Evolutionary conservation across 1,140 invertebrate species (phyloP).

Genomic region (Euwallacea similis): DNA sequence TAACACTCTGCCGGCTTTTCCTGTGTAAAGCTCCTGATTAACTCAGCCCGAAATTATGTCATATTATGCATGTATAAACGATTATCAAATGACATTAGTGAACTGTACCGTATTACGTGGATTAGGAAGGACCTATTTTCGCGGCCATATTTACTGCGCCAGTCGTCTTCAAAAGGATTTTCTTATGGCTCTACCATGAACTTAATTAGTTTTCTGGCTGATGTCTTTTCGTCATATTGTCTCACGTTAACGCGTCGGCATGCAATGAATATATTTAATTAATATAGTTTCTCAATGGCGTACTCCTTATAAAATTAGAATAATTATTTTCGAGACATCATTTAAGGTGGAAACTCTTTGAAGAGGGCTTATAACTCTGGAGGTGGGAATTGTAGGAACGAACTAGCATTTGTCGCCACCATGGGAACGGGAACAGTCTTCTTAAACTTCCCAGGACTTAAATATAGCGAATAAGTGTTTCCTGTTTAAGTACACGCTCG

Average conservation of each 20-base stretch:
- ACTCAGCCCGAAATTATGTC: slow-evolving; percentile 28
- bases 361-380: background rate
- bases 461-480: slow-evolving; percentile 23
- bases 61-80: slow-evolving; percentile 36
- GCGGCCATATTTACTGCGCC: slow-evolving; percentile 16
- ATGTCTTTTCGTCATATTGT: slow-evolving; percentile 29
- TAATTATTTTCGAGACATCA: background rate
- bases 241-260: slow-evolving; percentile 10
- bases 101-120: slow-evolving; percentile 33
- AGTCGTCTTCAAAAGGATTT: slow-evolving; percentile 29
- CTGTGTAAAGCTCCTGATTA: slow-evolving; percentile 28
- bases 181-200: slow-evolving; percentile 23
- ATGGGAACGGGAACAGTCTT: slow-evolving; percentile 28
- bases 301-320: no score
- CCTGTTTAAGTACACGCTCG: slow-evolving; percentile 15
- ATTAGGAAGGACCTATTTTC: slow-evolving; percentile 17
- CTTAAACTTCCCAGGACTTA: slow-evolving; percentile 20
- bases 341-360: background rate
- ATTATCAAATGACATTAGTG: slow-evolving; percentile 34
- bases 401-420: slow-evolving; percentile 2
- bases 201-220: slow-evolving; percentile 26
- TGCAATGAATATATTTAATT: slow-evolving; percentile 12
- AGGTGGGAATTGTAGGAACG: background rate
- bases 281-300: background rate
- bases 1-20: slow-evolving; percentile 26